Base-by-base conservation (phyloP, 2,888 invertebrate genomes). In the Agonopterix arenella region DNA sequence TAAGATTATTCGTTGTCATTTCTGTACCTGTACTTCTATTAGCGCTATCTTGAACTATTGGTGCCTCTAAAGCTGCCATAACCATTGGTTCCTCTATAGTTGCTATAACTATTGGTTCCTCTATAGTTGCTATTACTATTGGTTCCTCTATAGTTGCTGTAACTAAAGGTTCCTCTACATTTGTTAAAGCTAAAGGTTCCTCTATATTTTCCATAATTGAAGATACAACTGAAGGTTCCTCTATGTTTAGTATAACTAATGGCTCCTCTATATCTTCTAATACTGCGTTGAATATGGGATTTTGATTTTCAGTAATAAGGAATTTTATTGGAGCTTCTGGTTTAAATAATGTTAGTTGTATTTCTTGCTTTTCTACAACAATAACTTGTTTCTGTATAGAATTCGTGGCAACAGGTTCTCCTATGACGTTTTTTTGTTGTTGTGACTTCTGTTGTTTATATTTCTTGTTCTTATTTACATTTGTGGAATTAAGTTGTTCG, bases 401-500 rank as follows among this genome's bases (percentile, higher is more conserved):
- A 38, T 36, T 41, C 40, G 10, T 40, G 2, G 28, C 28, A 28
- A 28, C 28, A 5, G 28, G 11, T 5, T 36, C 11, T 40, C 42
- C 3, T 40, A 40, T 9, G 36, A 9, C 10, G 40, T n/a, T 16
- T 5, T 44, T 9, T 47, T 42, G 9, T n/a, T 36, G n/a, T 37
- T 38, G 36, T 49, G 44, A 11, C 36, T 45, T 41, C 36, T 48
- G 36, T 18, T 36, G 18, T 11, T 36, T 37, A 16, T n/a, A 11
- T 42, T 49, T 36, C 5, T 48, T 36, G 18, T 18, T 47, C 10
- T 45, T 42, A 40, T 56, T 54, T 36, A 44, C 49, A 48, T 50
- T 52, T 48, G 58, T 68, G 10, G 45, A 36, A 58, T 63, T 75
- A 28, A 86, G 61, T 64, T 83, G 75, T 46, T 77, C 84, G 60